Percentiles rank a stretch among this genome's conserved stretches.
Evolutionary conservation across 2,113 vertebrate genomes (phyloP).

Genomic region (Ariopsis seemanni): DNA sequence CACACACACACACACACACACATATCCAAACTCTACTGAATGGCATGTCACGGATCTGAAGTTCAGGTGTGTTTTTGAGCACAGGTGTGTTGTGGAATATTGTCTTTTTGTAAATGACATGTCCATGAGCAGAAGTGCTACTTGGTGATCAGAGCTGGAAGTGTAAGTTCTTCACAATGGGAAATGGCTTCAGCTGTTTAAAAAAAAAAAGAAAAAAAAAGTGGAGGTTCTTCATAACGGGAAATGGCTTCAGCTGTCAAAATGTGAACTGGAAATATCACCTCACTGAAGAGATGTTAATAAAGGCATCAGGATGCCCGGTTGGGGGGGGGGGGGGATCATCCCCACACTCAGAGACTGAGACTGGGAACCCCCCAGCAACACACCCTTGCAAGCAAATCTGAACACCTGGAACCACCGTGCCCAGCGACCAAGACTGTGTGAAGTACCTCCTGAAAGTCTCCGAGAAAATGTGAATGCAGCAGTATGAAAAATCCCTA

Average conservation of each 20-base stretch:
- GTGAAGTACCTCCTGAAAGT: too few relatives aligned
- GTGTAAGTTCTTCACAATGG: constrained; percentile 74
- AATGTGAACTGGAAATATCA: neutral
- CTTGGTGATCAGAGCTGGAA: constrained; percentile 77
- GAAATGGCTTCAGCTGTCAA: constrained; percentile 80
- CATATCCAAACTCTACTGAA: constrained; percentile 35
- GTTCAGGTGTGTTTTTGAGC: constrained; percentile 5
- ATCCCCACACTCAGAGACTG: too few relatives aligned
- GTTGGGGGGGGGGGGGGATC: too few relatives aligned
- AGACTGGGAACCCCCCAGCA: too few relatives aligned
- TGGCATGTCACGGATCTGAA: neutral
- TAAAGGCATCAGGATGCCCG: neutral
- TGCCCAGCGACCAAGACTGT: too few relatives aligned
- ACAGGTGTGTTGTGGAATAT: constrained; percentile 38
- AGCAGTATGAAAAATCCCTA: too few relatives aligned
- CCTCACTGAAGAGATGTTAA: neutral
- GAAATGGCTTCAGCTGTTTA: constrained; percentile 74
- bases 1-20: constrained; percentile 20
- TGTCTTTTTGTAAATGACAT: constrained; percentile 68
- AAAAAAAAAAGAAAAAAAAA: constrained; percentile 60
- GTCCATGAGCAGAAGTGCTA: constrained; percentile 55
- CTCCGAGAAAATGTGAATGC: too few relatives aligned
- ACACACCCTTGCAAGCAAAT: too few relatives aligned
- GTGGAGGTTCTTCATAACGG: constrained; percentile 74
- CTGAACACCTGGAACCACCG: too few relatives aligned